phyloP scores from a whole-genome alignment of 1,140 invertebrate species.

The Apis laboriosa region DNA sequence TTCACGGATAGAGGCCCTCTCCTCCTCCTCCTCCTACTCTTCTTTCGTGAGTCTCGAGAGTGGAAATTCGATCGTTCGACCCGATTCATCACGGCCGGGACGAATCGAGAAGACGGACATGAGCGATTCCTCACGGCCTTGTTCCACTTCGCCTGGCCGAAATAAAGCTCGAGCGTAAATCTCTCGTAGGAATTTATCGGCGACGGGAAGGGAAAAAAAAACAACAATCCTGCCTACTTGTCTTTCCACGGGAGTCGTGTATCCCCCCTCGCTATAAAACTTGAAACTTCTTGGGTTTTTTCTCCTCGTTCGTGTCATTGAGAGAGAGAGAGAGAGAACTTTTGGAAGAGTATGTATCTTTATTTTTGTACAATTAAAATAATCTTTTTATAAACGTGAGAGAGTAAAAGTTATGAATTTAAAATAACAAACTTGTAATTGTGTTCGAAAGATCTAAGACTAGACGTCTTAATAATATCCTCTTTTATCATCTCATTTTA shows the following conservation, averaged over 20 bases:
- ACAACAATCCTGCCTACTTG: background rate
- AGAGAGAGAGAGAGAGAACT: no score
- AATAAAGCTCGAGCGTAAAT: conserved; percentile 59
- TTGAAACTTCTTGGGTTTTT: background rate
- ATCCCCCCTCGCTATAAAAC: conserved; percentile 18
- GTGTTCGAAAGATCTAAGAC: no score
- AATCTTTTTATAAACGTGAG: no score
- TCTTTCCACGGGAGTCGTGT: conserved; percentile 4
- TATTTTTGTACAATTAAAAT: no score
- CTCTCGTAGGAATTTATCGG: conserved; percentile 54
- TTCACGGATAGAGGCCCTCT: background rate
- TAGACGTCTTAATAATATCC: no score
- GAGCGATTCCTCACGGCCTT: background rate
- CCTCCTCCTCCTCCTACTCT: no score
- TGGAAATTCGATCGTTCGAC: conserved; percentile 6
- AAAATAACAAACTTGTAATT: no score
- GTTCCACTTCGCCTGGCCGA: background rate
- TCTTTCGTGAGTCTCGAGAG: background rate
- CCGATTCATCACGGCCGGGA: background rate
- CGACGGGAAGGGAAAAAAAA: background rate
- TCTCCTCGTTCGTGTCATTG: no score
- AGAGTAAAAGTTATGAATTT: no score
- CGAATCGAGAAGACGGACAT: background rate
- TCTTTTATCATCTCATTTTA: no score
- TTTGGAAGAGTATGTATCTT: no score